A percentile compares a stretch with the other conserved stretches of the same genome.
Conservation (phyloP, 2,888 invertebrate genomes). For the Nemotelus pantherinus region DNA sequence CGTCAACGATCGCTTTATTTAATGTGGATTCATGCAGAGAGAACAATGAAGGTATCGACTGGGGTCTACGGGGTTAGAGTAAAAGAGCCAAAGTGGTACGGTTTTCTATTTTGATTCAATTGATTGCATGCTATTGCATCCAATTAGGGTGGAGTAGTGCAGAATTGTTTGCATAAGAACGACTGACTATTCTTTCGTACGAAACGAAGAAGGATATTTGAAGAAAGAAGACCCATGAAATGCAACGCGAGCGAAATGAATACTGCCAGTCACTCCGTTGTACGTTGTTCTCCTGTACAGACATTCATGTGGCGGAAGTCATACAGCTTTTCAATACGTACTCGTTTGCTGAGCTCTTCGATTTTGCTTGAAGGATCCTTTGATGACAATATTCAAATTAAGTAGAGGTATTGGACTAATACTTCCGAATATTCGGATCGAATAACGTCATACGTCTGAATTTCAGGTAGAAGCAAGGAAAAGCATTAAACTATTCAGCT, state of each 20-base stretch:
- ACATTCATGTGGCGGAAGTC: background rate
- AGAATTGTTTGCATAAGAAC: constrained; percentile 29
- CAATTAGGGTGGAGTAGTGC: constrained; percentile 32
- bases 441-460: too few relatives aligned
- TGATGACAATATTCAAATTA: constrained; percentile 12
- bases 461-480: too few relatives aligned
- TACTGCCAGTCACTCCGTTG: background rate
- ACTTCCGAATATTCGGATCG: too few relatives aligned
- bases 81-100: background rate
- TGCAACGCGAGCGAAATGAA: constrained; percentile 2
- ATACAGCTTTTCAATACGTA: background rate
- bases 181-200: background rate
- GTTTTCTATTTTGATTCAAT: constrained; percentile 33
- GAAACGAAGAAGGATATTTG: background rate
- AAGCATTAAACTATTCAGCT: too few relatives aligned
- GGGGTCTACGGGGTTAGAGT: constrained; percentile 11
- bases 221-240: background rate
- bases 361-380: constrained; percentile 8
- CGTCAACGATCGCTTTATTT: constrained; percentile 17
- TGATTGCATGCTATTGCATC: constrained; percentile 34
- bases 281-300: background rate
- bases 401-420: background rate
- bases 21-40: background rate
- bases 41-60: constrained; percentile 30
- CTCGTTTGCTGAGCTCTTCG: constrained; percentile 14